Evolutionary conservation across 2,797 vertebrate genomes (phyloP).

Genomic region (Karalla daura): DNA sequence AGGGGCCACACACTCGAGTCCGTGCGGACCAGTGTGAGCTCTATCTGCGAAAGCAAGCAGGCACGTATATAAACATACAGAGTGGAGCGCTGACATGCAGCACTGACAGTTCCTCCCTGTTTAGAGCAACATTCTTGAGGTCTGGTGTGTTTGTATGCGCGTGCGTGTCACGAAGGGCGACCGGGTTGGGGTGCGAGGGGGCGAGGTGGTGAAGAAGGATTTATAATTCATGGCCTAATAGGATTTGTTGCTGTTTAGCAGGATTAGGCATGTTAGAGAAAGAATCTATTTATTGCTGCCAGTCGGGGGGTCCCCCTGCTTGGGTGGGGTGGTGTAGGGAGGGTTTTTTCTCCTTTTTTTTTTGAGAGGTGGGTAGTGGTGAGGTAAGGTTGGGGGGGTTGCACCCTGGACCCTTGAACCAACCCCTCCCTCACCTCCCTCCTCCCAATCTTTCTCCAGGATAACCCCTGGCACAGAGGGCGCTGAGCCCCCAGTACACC

Average conservation of each 20-base stretch:
- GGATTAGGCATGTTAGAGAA: constrained; percentile 89
- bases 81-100: constrained; percentile 6
- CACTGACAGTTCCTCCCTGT: constrained; percentile 16
- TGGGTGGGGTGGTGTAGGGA: constrained; percentile 29
- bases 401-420: constrained; percentile 67
- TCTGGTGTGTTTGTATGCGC: constrained; percentile 17
- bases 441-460: constrained; percentile 68
- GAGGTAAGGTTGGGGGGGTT: constrained; percentile 35
- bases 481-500: constrained; percentile 15
- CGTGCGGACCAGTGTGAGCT: constrained; percentile 14
- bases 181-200: constrained; percentile 72
- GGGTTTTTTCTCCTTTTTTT: too few relatives aligned
- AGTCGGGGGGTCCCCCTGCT: constrained; percentile 74
- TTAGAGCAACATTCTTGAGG: constrained; percentile 40
- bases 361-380: constrained; percentile 26
- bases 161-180: constrained; percentile 49
- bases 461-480: constrained; percentile 70
- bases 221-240: constrained; percentile 90
- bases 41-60: constrained; percentile 7
- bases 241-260: constrained; percentile 90
- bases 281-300: constrained; percentile 86
- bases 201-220: constrained; percentile 80
- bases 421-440: too few relatives aligned
- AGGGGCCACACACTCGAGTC: constrained; percentile 25
- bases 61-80: constrained; percentile 8